Evolutionary conservation across 2,888 invertebrate species (phyloP).

Genomic region (Sesia apiformis): DNA sequence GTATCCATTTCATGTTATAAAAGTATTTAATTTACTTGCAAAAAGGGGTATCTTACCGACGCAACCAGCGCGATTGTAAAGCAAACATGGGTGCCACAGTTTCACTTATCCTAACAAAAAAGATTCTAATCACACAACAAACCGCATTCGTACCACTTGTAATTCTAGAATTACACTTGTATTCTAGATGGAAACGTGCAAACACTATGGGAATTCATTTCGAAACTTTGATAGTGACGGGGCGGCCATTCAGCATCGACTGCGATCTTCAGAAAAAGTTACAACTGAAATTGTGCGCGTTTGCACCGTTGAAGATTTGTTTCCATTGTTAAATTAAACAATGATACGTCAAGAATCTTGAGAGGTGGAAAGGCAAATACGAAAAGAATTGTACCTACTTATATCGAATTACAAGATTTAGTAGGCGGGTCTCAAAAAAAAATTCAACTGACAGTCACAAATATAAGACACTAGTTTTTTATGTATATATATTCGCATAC

Average conservation of each 20-base stretch:
- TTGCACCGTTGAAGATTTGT: constrained; percentile 35
- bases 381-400: no score
- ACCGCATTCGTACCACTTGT: constrained; percentile 16
- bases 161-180: constrained; percentile 17
- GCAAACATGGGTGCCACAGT: constrained; percentile 37
- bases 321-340: constrained; percentile 27
- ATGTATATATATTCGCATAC: no score
- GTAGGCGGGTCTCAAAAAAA: no score
- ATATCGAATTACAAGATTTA: no score
- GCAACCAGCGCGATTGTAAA: constrained; percentile 50
- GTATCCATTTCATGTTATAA: no score
- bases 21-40: no score
- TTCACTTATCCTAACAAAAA: constrained; percentile 24
- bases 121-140: constrained; percentile 39
- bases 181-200: constrained; percentile 17
- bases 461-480: no score
- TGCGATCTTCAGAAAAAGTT: constrained; percentile 41
- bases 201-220: constrained; percentile 20
- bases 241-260: constrained; percentile 35
- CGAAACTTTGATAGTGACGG: constrained; percentile 14
- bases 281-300: constrained; percentile 26
- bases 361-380: no score
- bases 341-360: constrained; percentile 3
- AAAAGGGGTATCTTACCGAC: constrained; percentile 40
- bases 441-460: no score